Percentiles rank a stretch among this genome's conserved stretches.
Conservation (phyloP, 2,113 vertebrate species). For the Sander vitreus region DNA sequence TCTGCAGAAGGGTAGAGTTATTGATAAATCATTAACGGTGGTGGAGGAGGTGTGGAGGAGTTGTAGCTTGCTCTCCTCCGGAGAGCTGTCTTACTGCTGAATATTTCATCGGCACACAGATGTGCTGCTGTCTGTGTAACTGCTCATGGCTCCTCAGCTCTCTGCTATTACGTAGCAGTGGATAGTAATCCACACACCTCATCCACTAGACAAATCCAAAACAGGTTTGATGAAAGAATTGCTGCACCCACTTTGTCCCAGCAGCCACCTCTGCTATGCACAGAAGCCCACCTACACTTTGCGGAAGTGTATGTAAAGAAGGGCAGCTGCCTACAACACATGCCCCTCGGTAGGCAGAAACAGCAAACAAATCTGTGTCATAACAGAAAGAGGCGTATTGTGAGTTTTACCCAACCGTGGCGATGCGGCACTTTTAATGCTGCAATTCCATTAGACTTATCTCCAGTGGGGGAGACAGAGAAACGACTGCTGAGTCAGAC, state of each 20-base stretch:
- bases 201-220: slow-evolving; percentile 59
- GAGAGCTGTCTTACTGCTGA: slow-evolving; percentile 83
- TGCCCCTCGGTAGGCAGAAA: slow-evolving; percentile 58
- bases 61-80: slow-evolving; percentile 78
- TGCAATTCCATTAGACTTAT: slow-evolving; percentile 77
- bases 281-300: slow-evolving; percentile 63
- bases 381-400: slow-evolving; percentile 71
- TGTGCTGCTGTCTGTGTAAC: slow-evolving; percentile 86
- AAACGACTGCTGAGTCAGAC: slow-evolving; percentile 78
- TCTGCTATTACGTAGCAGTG: slow-evolving; percentile 72
- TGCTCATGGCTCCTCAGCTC: slow-evolving; percentile 80
- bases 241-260: slow-evolving; percentile 49
- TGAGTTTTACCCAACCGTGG: slow-evolving; percentile 69
- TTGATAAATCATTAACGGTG: slow-evolving; percentile 88
- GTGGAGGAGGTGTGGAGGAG: slow-evolving; percentile 82
- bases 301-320: slow-evolving; percentile 54
- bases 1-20: slow-evolving; percentile 79
- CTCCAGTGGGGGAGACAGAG: slow-evolving; percentile 70
- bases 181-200: slow-evolving; percentile 68
- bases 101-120: slow-evolving; percentile 88
- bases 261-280: slow-evolving; percentile 56
- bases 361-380: slow-evolving; percentile 72
- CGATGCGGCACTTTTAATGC: slow-evolving; percentile 68
- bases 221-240: slow-evolving; percentile 50
- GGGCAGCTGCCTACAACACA: slow-evolving; percentile 62